A percentile compares a stretch with the other conserved stretches of the same genome.
These are phyloP conservation scores for Mylabris phalerata DNA, from an alignment of 1,140 invertebrate species.

Conservation along the genomic window DNA sequence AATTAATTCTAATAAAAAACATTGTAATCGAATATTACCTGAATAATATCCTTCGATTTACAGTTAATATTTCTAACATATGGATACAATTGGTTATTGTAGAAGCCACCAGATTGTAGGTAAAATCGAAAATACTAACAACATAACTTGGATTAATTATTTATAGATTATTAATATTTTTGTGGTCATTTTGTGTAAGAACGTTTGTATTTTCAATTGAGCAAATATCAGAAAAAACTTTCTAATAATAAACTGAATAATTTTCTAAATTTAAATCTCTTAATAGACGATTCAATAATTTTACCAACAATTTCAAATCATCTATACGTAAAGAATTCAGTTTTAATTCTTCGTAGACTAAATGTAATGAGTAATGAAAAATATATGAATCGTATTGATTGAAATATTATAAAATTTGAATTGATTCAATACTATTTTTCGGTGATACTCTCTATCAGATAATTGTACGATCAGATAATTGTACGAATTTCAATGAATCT, in stretches of 20 bases:
- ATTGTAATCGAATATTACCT: slow-evolving; percentile 42
- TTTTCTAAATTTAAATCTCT: slow-evolving; percentile 64
- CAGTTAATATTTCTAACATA: no score
- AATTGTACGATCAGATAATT: no score
- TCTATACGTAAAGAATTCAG: slow-evolving; percentile 64
- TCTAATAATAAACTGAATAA: slow-evolving; percentile 77
- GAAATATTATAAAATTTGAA: slow-evolving; percentile 60
- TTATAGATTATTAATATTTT: slow-evolving; percentile 55
- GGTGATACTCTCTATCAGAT: background rate
- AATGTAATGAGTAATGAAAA: slow-evolving; percentile 78
- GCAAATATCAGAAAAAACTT: slow-evolving; percentile 70
- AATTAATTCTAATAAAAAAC: slow-evolving; percentile 3
- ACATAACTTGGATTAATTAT: slow-evolving; percentile 59
- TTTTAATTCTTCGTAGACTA: slow-evolving; percentile 89
- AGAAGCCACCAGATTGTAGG: no score
- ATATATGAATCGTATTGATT: slow-evolving; percentile 65
- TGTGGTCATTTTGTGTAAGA: slow-evolving; percentile 47
- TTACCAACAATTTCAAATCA: slow-evolving; percentile 60
- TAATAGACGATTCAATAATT: slow-evolving; percentile 71
- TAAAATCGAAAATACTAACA: slow-evolving; percentile 57
- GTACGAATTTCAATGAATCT: slow-evolving; percentile 19
- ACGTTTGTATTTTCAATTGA: slow-evolving; percentile 43
- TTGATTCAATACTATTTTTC: background rate
- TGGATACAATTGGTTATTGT: no score
- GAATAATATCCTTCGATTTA: no score